Base-by-base conservation (phyloP, 2,888 invertebrate genomes). In the Agrochola macilenta region DNA sequence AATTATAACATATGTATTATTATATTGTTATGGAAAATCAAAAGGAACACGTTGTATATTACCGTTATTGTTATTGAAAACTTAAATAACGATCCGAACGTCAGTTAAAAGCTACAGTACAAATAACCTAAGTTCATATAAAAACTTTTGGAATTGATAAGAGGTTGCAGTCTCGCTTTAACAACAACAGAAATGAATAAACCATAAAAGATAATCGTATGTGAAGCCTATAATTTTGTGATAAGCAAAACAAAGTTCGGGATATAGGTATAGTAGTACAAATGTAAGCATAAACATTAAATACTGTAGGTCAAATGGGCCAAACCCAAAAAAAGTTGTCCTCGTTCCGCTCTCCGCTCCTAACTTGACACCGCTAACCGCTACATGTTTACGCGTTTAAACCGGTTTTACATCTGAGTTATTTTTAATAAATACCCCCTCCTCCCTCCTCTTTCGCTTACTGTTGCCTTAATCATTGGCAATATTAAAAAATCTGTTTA, bases 341-440 rank as follows among this genome's bases (percentile, higher is more conserved):
- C 4, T 39, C 17, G 9, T 43, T 5, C 17, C 78, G 79, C 78
- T 68, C 14, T 26, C 46, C 70, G 54, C 78, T 76, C 26, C 0
- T 69, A n/a, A 69, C 46, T 61, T 72, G 49, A 11, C 12, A 61
- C 70, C 60, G 12, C 69, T 49, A 81, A 84, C 81, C 81, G 85
- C 82, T 78, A 70, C 69, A 83, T 81, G 84, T 88, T 75, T 79
- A 74, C 80, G 82, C 87, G 85, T 89, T 89, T 87, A 83, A 88
- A 89, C 81, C 87, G 88, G 88, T 88, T 91, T 90, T 89, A 88
- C 89, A 90, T 89, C 88, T 74, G 87, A 91, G 92, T 92, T 93
- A 93, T 92, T 93, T 93, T 93, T 93, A 92, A 93, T 93, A 93
- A 92, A 92, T 93, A 84, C 81, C 88, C 88, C 87, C 78, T 66